Base-by-base conservation (phyloP, 2,797 vertebrate genomes). In the Knipowitschia caucasica region DNA sequence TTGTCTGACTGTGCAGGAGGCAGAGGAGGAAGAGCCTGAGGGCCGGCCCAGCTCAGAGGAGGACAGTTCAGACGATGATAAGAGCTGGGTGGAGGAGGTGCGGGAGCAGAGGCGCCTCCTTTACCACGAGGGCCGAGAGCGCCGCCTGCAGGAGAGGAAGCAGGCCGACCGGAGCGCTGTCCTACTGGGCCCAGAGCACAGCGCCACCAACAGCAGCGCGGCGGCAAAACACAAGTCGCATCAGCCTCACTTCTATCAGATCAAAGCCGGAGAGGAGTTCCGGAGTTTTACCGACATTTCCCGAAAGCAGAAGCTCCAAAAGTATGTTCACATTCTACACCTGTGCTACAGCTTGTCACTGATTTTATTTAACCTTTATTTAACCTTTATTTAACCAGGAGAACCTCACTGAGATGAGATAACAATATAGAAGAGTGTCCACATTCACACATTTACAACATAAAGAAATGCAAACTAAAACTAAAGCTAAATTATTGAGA, bases 1-100 rank as follows among this genome's bases (percentile, higher is more conserved):
- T 4, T 34, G 9, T 38, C n/a, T 51, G 12, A 17, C 46, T 26
- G 1, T 71, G 15, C 58, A 82, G 81, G 73, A 18, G 17, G 90
- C 51, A 12, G 75, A 86, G 14, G 92, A 92, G 6, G 93, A 95
- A 71, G 97, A 99, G 67, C 88, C 78, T 2, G 97, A 99, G 87
- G 96, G 96, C 40, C 92, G 75, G 58, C 89, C 88, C 51, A 98
- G 95, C 81, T 96, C 96, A 18, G 95, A 94, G 47, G 94, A 94
- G 47, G 96, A 97, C 75, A 98, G 94, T 86, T 98, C 96, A 0
- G 96, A 96, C 5, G 95, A 99, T 54, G 96, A 99, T 80, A 98
- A 95, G 82, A 91, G 80, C 82, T 99, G 96, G 97, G 95, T 98
- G 73, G 92, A 95, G 73, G 97, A 99, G 90, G 91, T 99, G 84